phyloP scores from a whole-genome alignment of 23 tunicate species.

The Halocynthia aurantium region DNA sequence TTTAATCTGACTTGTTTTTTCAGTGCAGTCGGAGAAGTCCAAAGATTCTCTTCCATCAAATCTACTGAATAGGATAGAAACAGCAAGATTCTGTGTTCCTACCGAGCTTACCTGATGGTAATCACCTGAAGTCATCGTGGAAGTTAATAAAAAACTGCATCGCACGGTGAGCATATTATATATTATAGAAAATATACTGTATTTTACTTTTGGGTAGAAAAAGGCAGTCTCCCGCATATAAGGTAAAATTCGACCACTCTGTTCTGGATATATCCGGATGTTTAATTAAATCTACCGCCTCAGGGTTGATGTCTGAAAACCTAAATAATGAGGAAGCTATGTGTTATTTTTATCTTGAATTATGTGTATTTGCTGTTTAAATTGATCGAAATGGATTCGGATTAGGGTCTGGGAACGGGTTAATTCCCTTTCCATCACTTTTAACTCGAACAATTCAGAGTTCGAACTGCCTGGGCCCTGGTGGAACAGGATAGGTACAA shows the following conservation, averaged over 20 bases:
- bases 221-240: constrained; percentile 80
- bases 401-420: too few species aligned
- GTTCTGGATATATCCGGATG: constrained; percentile 65
- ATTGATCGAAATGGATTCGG: too few species aligned
- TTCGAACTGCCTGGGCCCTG: too few species aligned
- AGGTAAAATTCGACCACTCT: constrained; percentile 76
- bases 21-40: constrained; percentile 52
- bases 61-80: constrained; percentile 61
- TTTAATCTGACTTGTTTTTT: constrained; percentile 38
- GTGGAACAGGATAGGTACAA: too few species aligned
- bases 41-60: constrained; percentile 33
- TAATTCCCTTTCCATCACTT: too few species aligned
- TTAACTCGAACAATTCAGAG: too few species aligned
- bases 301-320: constrained; percentile 71
- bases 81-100: constrained; percentile 75
- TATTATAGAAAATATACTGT: too few species aligned
- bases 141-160: too few species aligned
- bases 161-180: too few species aligned
- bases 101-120: constrained; percentile 79
- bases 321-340: constrained; percentile 1
- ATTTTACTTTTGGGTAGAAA: constrained; percentile 76
- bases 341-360: not conserved
- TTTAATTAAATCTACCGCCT: constrained; percentile 41
- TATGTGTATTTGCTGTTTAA: too few species aligned
- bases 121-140: constrained; percentile 29